Evolutionary conservation across 2,888 invertebrate species (phyloP).

Genomic region (Caenorhabditis sp.): DNA sequence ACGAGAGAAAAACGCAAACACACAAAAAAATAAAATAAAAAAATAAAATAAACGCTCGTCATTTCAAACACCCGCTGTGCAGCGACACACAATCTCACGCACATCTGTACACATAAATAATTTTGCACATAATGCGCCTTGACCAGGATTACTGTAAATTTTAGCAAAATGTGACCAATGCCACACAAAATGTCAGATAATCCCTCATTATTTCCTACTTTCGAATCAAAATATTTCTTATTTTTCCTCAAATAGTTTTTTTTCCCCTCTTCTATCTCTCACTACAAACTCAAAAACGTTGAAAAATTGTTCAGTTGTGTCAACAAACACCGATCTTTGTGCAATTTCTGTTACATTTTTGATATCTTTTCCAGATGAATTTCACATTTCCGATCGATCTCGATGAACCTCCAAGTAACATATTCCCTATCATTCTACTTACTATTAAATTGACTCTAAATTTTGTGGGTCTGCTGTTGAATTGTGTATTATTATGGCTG

Average conservation of each 20-base stretch:
- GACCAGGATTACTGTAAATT: neutral
- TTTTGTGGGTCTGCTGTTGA: conserved; percentile 21
- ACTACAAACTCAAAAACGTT: neutral
- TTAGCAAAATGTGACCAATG: neutral
- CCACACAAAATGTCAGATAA: neutral
- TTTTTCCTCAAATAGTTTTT: neutral
- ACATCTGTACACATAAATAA: neutral
- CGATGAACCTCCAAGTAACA: conserved; percentile 4
- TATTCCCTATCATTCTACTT: conserved; percentile 13
- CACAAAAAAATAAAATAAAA: neutral
- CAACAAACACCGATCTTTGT: neutral
- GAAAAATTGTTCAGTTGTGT: neutral
- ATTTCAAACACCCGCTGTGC: neutral
- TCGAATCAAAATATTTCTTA: neutral
- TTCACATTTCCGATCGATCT: neutral
- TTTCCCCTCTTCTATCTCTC: neutral
- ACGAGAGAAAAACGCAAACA: neutral
- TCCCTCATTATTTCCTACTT: neutral
- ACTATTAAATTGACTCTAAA: conserved; percentile 26
- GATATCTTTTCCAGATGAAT: neutral
- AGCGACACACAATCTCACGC: neutral
- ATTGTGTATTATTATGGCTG: conserved; percentile 23
- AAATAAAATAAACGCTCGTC: neutral
- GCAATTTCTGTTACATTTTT: too few relatives aligned
- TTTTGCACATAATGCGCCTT: neutral